Evolutionary conservation across 2,113 vertebrate species (phyloP).

Genomic region (Neogobius melanostomus): DNA sequence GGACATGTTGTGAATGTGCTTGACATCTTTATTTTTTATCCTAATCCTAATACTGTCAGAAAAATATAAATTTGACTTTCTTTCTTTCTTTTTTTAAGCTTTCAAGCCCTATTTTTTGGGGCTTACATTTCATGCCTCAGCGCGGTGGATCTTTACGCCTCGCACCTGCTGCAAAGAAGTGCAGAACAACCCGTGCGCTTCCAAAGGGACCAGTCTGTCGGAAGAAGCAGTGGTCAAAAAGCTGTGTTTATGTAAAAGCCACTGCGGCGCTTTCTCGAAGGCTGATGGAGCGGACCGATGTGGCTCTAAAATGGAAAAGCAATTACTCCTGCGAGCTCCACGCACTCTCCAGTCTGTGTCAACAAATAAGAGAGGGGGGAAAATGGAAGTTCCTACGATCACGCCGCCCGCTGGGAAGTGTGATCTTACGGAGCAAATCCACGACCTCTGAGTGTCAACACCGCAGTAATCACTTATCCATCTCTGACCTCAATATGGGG

Average conservation of each 20-base stretch:
- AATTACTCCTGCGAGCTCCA: constrained; percentile 46
- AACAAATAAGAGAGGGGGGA: constrained; percentile 30
- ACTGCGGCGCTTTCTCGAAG: constrained; percentile 5
- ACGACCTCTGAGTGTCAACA: constrained; percentile 40
- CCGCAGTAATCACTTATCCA: constrained; percentile 33
- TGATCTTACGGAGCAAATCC: constrained; percentile 28
- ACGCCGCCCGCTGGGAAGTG: constrained; percentile 30
- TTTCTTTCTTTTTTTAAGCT: too few species aligned
- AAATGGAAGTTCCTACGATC: constrained; percentile 7
- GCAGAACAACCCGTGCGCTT: constrained; percentile 15
- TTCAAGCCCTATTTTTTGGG: constrained; percentile 16
- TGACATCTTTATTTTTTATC: too few species aligned
- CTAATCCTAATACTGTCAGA: too few species aligned
- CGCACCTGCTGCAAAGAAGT: constrained; percentile 51
- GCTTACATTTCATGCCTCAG: constrained; percentile 64
- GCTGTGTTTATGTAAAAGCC: constrained; percentile 38
- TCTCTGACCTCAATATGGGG: constrained; percentile 11
- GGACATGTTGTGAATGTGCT: too few species aligned
- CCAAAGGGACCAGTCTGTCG: constrained; percentile 30
- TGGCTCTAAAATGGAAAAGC: constrained; percentile 33
- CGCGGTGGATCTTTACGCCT: constrained; percentile 61
- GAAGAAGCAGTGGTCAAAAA: background rate
- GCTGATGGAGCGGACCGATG: constrained; percentile 15
- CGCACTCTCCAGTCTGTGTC: constrained; percentile 31
- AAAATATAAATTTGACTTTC: too few species aligned